A percentile compares a stretch with the other conserved stretches of the same genome.
These are phyloP conservation scores for Daboia siamensis DNA, from an alignment of 2,113 vertebrate species.

Conservation along the genomic window DNA sequence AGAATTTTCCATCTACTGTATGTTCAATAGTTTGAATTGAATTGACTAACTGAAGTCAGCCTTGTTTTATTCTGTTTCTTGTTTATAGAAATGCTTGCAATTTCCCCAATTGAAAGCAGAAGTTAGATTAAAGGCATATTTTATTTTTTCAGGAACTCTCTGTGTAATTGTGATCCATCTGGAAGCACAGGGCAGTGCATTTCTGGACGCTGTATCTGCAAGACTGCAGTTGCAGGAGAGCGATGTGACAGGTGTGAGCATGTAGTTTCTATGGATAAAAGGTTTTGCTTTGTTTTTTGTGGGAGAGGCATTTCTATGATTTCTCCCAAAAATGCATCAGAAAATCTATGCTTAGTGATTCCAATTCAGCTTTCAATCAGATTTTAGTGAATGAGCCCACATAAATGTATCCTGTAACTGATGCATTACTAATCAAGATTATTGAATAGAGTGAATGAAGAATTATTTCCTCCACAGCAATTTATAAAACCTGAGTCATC, in stretches of 20 bases:
- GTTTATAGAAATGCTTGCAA: background rate
- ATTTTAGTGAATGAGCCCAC: background rate
- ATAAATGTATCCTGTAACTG: background rate
- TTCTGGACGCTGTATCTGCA: slow-evolving; percentile 68
- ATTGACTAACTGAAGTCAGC: background rate
- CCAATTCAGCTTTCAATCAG: background rate
- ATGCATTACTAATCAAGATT: background rate
- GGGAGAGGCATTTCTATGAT: background rate
- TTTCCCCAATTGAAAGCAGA: background rate
- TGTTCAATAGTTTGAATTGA: background rate
- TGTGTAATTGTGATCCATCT: slow-evolving; percentile 68
- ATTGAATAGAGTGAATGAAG: background rate
- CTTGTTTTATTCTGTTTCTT: background rate
- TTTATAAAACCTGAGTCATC: background rate
- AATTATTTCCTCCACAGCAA: background rate
- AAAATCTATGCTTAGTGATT: background rate
- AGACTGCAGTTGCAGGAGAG: slow-evolving; percentile 58
- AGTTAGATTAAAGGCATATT: background rate
- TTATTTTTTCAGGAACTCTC: slow-evolving; percentile 54
- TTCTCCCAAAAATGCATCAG: background rate
- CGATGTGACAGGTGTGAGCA: slow-evolving; percentile 68
- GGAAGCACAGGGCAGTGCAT: slow-evolving; percentile 60
- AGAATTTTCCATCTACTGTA: background rate
- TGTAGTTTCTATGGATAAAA: background rate
- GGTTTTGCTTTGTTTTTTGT: background rate